phyloP scores from a whole-genome alignment of 2,888 invertebrate species.

The Marasmarcha lunaedactyla region DNA sequence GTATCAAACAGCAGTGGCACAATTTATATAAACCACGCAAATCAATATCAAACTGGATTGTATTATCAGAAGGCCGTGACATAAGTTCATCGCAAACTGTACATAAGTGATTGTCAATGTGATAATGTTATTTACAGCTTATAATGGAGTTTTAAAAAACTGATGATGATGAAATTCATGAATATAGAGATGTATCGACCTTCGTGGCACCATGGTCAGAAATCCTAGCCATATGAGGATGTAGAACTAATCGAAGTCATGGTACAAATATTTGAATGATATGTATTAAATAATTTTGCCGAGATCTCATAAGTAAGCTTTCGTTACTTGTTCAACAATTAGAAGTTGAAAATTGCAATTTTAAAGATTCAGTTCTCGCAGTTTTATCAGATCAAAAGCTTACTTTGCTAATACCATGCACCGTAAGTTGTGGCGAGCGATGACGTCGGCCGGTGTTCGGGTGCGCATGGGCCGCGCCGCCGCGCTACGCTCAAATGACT shows the following conservation, averaged over 20 bases:
- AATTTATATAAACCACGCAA: slow-evolving; percentile 34
- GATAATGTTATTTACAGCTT: slow-evolving; percentile 37
- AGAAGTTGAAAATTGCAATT: no score
- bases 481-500: slow-evolving; percentile 42
- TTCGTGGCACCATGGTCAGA: no score
- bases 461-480: slow-evolving; percentile 17
- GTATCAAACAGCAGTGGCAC: slow-evolving; percentile 2
- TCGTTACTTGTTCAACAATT: no score
- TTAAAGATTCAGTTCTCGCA: no score
- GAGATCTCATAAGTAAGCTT: no score
- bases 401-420: slow-evolving; percentile 4
- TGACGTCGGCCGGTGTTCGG: neutral
- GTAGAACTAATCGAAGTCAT: no score
- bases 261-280: no score
- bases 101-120: slow-evolving; percentile 43
- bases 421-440: neutral
- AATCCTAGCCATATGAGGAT: no score
- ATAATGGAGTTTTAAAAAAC: slow-evolving; percentile 18
- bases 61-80: slow-evolving; percentile 58
- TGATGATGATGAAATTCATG: slow-evolving; percentile 23
- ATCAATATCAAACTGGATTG: slow-evolving; percentile 25
- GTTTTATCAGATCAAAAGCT: no score
- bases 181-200: no score
- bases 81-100: slow-evolving; percentile 45
- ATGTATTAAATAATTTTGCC: no score